These are phyloP conservation scores for Brachyhypopomus occidentalis DNA, from an alignment of 2,113 vertebrate genomes.

Conservation along the genomic window DNA sequence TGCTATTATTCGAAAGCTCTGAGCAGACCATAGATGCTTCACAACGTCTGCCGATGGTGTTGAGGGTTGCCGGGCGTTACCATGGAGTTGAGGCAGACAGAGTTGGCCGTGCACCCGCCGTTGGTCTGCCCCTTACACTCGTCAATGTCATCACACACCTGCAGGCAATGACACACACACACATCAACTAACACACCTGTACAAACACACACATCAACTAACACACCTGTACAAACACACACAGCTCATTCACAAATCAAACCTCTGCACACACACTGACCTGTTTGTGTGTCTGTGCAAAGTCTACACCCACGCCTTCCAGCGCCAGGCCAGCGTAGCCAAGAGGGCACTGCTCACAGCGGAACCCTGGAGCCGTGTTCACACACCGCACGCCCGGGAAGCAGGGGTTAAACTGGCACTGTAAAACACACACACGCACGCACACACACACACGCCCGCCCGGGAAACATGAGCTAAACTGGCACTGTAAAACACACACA, in stretches of 20 bases:
- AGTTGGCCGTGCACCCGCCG: conserved; percentile 87
- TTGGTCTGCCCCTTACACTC: conserved; percentile 85
- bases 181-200: neutral
- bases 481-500: conserved; percentile 78
- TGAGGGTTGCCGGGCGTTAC: conserved; percentile 71
- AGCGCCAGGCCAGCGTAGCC: conserved; percentile 82
- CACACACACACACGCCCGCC: conserved; percentile 71
- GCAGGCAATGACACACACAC: neutral
- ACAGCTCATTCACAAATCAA: neutral
- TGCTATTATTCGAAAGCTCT: no score
- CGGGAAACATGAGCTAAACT: conserved; percentile 90
- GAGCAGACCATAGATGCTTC: no score
- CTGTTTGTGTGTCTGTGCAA: conserved; percentile 91
- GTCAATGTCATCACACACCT: conserved; percentile 86
- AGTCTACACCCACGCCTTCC: conserved; percentile 83
- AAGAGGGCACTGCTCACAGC: conserved; percentile 88
- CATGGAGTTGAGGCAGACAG: conserved; percentile 90
- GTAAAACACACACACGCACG: conserved; percentile 49
- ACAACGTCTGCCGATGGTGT: neutral
- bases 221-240: neutral
- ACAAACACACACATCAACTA: neutral
- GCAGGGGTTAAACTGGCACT: conserved; percentile 95
- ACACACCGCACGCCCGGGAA: conserved; percentile 92
- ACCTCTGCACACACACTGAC: conserved; percentile 64
- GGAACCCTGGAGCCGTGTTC: conserved; percentile 89